Percentiles rank a stretch among this genome's conserved stretches.
Conservation (phyloP, 2,797 vertebrate genomes). For the Eptatretus atami region DNA sequence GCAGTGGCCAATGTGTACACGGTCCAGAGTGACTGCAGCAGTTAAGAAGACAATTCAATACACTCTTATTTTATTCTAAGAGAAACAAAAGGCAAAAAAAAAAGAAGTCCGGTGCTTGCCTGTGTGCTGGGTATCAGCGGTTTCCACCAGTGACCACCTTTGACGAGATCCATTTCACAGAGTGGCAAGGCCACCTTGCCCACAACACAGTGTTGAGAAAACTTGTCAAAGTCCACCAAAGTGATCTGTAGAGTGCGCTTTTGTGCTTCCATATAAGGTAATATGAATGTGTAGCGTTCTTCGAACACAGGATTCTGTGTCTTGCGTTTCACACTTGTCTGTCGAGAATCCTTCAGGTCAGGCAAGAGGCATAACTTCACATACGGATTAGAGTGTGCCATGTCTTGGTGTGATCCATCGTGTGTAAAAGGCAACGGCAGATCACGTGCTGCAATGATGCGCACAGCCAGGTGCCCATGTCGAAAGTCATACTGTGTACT, state of each 20-base stretch:
- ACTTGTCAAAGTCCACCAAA: constrained; percentile 49
- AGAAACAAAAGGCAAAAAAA: no score
- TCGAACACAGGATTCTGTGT: constrained; percentile 50
- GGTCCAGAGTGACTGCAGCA: no score
- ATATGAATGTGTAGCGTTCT: constrained; percentile 47
- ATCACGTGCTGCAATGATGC: constrained; percentile 44
- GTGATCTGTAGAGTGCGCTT: constrained; percentile 43
- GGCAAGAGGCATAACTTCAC: constrained; percentile 53
- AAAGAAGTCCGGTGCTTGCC: constrained; percentile 15
- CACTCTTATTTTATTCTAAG: no score
- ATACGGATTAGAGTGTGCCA: constrained; percentile 50
- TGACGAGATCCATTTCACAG: constrained; percentile 43
- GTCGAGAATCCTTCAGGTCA: constrained; percentile 54
- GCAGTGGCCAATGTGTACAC: no score
- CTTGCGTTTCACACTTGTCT: constrained; percentile 54
- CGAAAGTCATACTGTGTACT: constrained; percentile 45
- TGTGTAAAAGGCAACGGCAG: constrained; percentile 31
- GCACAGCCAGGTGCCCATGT: constrained; percentile 29
- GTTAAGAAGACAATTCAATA: no score
- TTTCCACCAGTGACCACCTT: constrained; percentile 69
- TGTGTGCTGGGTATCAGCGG: constrained; percentile 44
- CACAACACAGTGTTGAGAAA: constrained; percentile 47
- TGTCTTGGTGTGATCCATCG: constrained; percentile 27
- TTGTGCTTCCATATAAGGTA: constrained; percentile 49
- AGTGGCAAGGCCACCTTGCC: constrained; percentile 40